Evolutionary conservation across 2,888 invertebrate species (phyloP).

Genomic region (Euclidia mi): DNA sequence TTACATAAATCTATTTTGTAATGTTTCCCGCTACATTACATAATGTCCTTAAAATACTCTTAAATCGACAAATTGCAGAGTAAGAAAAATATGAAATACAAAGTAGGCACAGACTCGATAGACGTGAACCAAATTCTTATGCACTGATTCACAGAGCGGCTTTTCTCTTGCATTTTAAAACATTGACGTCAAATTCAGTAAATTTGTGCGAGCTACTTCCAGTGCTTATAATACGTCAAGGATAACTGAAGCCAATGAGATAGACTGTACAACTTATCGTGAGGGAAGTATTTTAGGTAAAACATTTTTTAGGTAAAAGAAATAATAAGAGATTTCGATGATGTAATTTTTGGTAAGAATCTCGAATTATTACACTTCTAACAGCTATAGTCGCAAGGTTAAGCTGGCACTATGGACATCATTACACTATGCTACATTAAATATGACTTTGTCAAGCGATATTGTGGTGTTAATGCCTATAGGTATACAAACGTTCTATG

Average conservation of each 20-base stretch:
- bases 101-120: constrained; percentile 39
- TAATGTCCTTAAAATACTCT: not conserved
- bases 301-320: too few relatives aligned
- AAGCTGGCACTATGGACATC: too few relatives aligned
- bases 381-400: too few relatives aligned
- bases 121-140: constrained; percentile 57
- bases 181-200: constrained; percentile 75
- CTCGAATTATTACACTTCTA: too few relatives aligned
- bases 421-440: too few relatives aligned
- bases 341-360: too few relatives aligned
- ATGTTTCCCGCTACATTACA: constrained; percentile 19
- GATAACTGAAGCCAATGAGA: constrained; percentile 45
- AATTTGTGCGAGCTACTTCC: constrained; percentile 61
- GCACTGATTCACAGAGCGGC: constrained; percentile 68
- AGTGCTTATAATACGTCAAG: constrained; percentile 59
- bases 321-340: too few relatives aligned
- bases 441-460: too few relatives aligned
- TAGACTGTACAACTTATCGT: constrained; percentile 14
- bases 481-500: too few relatives aligned
- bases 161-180: constrained; percentile 70
- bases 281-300: too few relatives aligned
- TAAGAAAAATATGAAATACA: constrained; percentile 4
- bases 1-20: constrained; percentile 47
- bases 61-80: not conserved
- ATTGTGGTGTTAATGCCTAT: too few relatives aligned